These are phyloP conservation scores for Atta colombica DNA, from an alignment of 1,140 invertebrate genomes.

Conservation along the genomic window DNA sequence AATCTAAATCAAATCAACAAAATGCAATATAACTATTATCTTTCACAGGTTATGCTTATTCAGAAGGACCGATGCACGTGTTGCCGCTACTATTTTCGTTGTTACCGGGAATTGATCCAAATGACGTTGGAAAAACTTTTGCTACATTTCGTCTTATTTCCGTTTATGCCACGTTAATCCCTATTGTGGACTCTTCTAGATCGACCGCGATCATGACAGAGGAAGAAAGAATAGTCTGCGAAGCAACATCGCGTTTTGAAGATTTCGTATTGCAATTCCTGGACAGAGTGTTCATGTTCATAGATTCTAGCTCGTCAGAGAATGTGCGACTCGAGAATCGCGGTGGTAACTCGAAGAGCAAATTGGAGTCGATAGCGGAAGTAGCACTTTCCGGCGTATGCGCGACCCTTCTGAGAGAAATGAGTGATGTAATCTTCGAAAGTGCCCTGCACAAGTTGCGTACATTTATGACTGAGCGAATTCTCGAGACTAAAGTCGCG, in stretches of 20 bases:
- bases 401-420: slow-evolving; percentile 87
- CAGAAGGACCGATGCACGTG: slow-evolving; percentile 93
- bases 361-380: slow-evolving; percentile 88
- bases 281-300: slow-evolving; percentile 91
- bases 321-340: slow-evolving; percentile 89
- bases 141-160: slow-evolving; percentile 93
- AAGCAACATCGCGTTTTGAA: slow-evolving; percentile 94
- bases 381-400: slow-evolving; percentile 87
- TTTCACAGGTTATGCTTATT: slow-evolving; percentile 87
- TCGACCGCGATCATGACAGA: slow-evolving; percentile 90
- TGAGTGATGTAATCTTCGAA: slow-evolving; percentile 86
- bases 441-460: slow-evolving; percentile 92
- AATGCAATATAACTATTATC: neutral
- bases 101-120: slow-evolving; percentile 96
- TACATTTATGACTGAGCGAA: slow-evolving; percentile 90
- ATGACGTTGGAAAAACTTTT: slow-evolving; percentile 94
- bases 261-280: slow-evolving; percentile 96
- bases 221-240: slow-evolving; percentile 92
- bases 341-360: slow-evolving; percentile 82
- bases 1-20: no score
- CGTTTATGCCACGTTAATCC: slow-evolving; percentile 92
- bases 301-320: slow-evolving; percentile 92
- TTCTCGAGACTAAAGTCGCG: slow-evolving; percentile 94
- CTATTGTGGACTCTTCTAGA: slow-evolving; percentile 94
- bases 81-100: slow-evolving; percentile 93